A percentile compares a stretch with the other conserved stretches of the same genome.
Conservation (phyloP, 2,888 invertebrate species). For the Luperina testacea region DNA sequence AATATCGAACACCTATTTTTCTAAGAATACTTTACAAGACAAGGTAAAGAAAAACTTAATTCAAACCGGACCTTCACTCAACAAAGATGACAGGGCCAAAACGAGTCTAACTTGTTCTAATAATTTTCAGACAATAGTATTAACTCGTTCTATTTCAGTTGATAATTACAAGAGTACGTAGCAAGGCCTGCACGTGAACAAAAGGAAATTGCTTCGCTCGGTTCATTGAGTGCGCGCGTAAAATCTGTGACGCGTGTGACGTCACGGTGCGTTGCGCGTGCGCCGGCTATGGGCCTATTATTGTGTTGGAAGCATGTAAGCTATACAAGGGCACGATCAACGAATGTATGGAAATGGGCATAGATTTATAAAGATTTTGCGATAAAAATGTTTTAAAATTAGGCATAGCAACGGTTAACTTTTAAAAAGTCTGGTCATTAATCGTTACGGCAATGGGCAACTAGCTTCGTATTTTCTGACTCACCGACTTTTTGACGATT, state of each 20-base stretch:
- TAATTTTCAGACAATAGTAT: constrained; percentile 37
- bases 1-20: not conserved
- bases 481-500: no score
- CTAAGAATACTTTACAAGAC: not conserved
- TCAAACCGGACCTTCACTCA: not conserved
- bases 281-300: constrained; percentile 16
- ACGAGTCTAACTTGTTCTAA: constrained; percentile 13
- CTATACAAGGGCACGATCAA: constrained; percentile 2
- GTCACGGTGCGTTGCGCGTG: constrained; percentile 54
- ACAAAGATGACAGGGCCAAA: constrained; percentile 18
- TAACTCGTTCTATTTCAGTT: constrained; percentile 35
- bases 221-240: constrained; percentile 61
- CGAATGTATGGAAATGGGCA: not conserved
- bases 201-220: constrained; percentile 62
- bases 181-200: constrained; percentile 58
- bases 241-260: constrained; percentile 65
- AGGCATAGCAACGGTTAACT: not conserved
- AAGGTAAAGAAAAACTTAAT: not conserved
- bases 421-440: no score
- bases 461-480: no score
- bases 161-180: constrained; percentile 50
- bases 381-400: not conserved
- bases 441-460: no score
- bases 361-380: not conserved
- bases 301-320: constrained; percentile 22